Base-by-base conservation (phyloP, 2,888 invertebrate species). In the Xestia rhomboidea region DNA sequence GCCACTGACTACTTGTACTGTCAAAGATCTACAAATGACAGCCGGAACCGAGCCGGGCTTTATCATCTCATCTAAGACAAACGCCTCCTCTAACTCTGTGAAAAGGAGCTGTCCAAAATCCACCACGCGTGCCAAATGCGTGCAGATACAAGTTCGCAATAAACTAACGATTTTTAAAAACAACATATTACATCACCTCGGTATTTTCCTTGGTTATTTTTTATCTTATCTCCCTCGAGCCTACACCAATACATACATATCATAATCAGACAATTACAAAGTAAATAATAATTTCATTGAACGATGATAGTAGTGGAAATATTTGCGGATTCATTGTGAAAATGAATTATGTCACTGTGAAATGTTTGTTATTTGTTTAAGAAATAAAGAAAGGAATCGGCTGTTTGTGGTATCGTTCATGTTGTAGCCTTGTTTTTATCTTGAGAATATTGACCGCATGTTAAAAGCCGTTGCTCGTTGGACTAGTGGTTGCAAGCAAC, bases 241-340 rank as follows among this genome's bases (percentile, higher is more conserved):
- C 76, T 81, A 51, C 66, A 62, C 34, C 62, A 21, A 11, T 21
- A 34, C 10, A 34, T 15, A 62, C n/a, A 30, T 13, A 34, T 41
- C 21, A 27, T 49, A 41, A 46, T 51, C 78, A 51, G 24, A 27
- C 13, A 27, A 44, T 66, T 67, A 1, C 27, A 0, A 46, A 75
- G 41, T 82, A 81, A 81, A 81, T 46, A 81, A 44, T 60, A 5
- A 81, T 34, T 66, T 24, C 30, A 81, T 81, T 75, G 64, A 41
- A 74, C 46, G n/a, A 24, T 75, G 75, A 81, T 64, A 34, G 15
- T 15, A 13, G 13, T 21, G 54, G 21, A 27, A 73, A 81, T 74
- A 81, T 64, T 78, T 73, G 57, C 46, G 6, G 46, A 10, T 24
- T 57, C 27, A 57, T 30, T 78, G 73, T 78, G 21, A 2, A 81